Evolutionary conservation across 2,797 vertebrate species (phyloP).

Genomic region (Scarus forsteni): DNA sequence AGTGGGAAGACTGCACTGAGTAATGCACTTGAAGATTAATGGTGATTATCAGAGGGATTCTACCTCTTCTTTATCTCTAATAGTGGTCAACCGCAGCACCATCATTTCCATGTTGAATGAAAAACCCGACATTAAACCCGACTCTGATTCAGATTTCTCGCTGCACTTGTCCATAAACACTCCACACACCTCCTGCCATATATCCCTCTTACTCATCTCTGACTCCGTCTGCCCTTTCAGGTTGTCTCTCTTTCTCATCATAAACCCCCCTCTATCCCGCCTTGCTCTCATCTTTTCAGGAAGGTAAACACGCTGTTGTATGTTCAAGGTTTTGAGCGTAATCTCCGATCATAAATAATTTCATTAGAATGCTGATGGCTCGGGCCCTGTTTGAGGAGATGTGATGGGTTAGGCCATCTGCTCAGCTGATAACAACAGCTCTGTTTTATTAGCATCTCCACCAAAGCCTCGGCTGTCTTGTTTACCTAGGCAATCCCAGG

Average conservation of each 20-base stretch:
- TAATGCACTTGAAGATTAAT: too few relatives aligned
- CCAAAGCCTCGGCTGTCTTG: constrained; percentile 80
- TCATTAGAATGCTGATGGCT: constrained; percentile 84
- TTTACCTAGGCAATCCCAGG: constrained; percentile 82
- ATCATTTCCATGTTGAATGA: neutral
- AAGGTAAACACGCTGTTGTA: constrained; percentile 74
- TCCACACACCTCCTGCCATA: constrained; percentile 27
- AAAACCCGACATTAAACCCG: neutral
- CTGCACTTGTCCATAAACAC: constrained; percentile 60
- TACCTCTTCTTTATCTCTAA: neutral
- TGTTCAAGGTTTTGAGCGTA: constrained; percentile 80
- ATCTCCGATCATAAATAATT: constrained; percentile 86
- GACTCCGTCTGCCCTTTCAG: constrained; percentile 56
- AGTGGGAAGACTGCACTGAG: too few relatives aligned
- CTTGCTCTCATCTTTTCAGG: constrained; percentile 58
- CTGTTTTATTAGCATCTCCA: constrained; percentile 84
- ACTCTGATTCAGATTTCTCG: constrained; percentile 1
- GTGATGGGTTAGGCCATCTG: constrained; percentile 85
- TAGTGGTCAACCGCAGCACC: neutral
- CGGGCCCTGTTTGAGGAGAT: constrained; percentile 79
- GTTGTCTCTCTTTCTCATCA: constrained; percentile 61
- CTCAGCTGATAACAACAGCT: constrained; percentile 83
- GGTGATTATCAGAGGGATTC: neutral
- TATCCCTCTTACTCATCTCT: constrained; percentile 31
- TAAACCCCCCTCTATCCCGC: constrained; percentile 50